These are phyloP conservation scores for Apostichopus parvimensis DNA, from an alignment of 35 echinoderm and acorn worm genomes.

Conservation along the genomic window DNA sequence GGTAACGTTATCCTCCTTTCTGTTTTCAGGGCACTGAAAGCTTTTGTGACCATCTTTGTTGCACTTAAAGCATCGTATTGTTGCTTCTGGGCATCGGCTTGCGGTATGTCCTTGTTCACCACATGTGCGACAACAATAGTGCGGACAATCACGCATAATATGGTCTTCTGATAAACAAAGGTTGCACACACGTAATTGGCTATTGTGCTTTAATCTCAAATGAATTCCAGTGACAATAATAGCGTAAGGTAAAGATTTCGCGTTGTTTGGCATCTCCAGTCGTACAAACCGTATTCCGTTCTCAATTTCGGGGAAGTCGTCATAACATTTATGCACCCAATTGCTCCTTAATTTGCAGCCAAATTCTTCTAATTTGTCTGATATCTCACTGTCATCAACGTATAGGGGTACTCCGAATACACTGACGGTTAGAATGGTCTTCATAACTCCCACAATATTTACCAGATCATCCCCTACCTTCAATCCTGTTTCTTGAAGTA, in stretches of 20 bases:
- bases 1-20: no score
- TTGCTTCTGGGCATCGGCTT: neutral
- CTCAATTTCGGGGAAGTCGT: neutral
- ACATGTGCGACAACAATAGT: neutral
- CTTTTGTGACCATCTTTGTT: neutral
- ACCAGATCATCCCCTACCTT: neutral
- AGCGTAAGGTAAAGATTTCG: neutral
- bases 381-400: neutral
- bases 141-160: neutral
- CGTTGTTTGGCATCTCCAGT: neutral
- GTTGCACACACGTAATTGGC: neutral
- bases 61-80: neutral
- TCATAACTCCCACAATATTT: neutral
- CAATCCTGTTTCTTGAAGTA: conserved; percentile 26
- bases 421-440: neutral
- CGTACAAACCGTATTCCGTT: neutral
- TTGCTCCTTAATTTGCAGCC: neutral
- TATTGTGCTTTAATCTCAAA: conserved; percentile 8
- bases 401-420: neutral
- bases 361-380: neutral
- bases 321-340: neutral
- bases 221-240: neutral
- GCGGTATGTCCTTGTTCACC: neutral
- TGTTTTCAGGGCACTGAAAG: neutral
- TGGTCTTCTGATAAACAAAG: neutral